Base-by-base conservation (phyloP, 1,140 invertebrate species). In the Diachasmimorpha longicaudata region DNA sequence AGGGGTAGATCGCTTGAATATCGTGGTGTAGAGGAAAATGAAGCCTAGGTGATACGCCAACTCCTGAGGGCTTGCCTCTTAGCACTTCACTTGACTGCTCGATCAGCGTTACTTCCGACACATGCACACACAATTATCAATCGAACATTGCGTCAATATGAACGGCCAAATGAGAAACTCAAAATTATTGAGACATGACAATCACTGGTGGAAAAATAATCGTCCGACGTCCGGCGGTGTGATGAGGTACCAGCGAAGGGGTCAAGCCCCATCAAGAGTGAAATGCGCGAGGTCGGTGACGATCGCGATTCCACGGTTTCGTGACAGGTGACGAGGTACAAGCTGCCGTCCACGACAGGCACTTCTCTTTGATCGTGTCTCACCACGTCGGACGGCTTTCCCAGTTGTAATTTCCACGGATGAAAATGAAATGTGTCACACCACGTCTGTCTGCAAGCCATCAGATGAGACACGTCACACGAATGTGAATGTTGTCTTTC, bases 21-120 rank as follows among this genome's bases (percentile, higher is more conserved):
- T 55, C 4, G 48, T 55, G 48, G 48, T 42, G 48, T 42, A 42
- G 48, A 19, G 58, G 13, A 31, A 66, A 66, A 66, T 66, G 58
- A 66, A 23, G 25, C 58, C 66, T 66, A 66, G 19, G 68, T 70
- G 68, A 70, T 37, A 70, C 39, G 68, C 68, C 13, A 70, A 70
- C 68, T 46, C 68, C 36, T 37, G 16, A 70, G 68, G 68, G 68
- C 42, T 70, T 14, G n/a, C 2, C 25, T 36, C 42, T 70, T 70
- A 70, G 44, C 68, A 68, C 36, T 42, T 37, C 68, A 70, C 68
- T 70, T 46, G 16, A 39, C 68, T 70, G 37, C 36, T 46, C 68
- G 68, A 46, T 70, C 37, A 70, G 42, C 37, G 25, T 37, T 23
- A 14, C 13, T 6, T 19, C 19, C 21, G 1, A 39, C 37, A 42